Conservation (phyloP, 2,888 invertebrate genomes). For the Pyrocoelia pectoralis region DNA sequence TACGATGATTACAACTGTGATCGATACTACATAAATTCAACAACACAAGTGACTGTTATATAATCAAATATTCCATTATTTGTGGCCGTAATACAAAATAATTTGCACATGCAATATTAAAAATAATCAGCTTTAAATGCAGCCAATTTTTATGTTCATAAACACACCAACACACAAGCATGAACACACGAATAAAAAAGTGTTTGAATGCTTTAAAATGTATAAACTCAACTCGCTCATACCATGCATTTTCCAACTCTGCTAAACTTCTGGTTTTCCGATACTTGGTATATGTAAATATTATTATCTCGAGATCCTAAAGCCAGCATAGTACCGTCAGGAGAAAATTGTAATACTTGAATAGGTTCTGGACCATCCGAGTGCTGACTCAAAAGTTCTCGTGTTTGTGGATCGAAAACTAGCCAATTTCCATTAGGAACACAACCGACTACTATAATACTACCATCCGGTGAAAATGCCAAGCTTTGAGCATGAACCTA, state of each 20-base stretch:
- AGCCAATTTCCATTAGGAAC: constrained; percentile 79
- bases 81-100: no score
- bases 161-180: no score
- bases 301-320: constrained; percentile 89
- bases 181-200: no score
- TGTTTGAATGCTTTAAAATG: no score
- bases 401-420: constrained; percentile 79
- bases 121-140: no score
- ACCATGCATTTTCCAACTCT: constrained; percentile 87
- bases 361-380: constrained; percentile 75
- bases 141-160: no score
- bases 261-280: constrained; percentile 77
- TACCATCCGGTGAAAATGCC: constrained; percentile 81
- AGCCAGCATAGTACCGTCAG: constrained; percentile 82
- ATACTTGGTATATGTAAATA: constrained; percentile 88
- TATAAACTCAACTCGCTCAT: no score
- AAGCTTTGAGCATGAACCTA: constrained; percentile 86
- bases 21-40: no score
- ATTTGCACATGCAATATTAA: no score
- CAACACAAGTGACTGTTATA: no score
- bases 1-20: no score
- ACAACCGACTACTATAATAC: constrained; percentile 79
- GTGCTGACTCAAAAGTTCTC: constrained; percentile 74
- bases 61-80: no score
- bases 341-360: constrained; percentile 79